Evolutionary conservation across 2,888 invertebrate genomes (phyloP).

Genomic region (Nebria brevicollis): DNA sequence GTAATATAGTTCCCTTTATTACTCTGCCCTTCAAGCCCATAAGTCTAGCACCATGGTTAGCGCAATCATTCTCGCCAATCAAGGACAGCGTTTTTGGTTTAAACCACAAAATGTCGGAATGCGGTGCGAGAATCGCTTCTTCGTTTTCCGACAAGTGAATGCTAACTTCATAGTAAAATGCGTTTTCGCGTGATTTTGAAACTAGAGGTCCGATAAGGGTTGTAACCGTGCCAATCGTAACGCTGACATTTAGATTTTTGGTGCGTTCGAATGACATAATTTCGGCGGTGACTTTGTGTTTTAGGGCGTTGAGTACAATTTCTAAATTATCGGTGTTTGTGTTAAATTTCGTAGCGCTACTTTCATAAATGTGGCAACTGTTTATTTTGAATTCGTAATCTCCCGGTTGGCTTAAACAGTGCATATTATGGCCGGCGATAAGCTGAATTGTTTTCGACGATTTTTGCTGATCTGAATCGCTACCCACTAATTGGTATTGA

Average conservation of each 20-base stretch:
- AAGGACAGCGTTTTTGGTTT: constrained; percentile 70
- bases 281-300: constrained; percentile 56
- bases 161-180: constrained; percentile 59
- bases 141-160: constrained; percentile 64
- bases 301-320: constrained; percentile 57
- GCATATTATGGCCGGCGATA: constrained; percentile 73
- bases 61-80: constrained; percentile 75
- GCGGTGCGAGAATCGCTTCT: constrained; percentile 71
- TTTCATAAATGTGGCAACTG: constrained; percentile 83
- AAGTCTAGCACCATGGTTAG: constrained; percentile 71
- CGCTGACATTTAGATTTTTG: constrained; percentile 54
- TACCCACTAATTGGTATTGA: constrained; percentile 22
- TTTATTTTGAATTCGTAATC: constrained; percentile 76
- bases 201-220: constrained; percentile 52
- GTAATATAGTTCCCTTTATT: constrained; percentile 71
- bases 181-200: constrained; percentile 57
- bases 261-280: constrained; percentile 55
- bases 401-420: constrained; percentile 79
- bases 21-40: constrained; percentile 73
- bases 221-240: constrained; percentile 52
- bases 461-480: constrained; percentile 17
- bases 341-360: constrained; percentile 59
- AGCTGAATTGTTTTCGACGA: constrained; percentile 61
- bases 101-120: constrained; percentile 79
- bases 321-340: constrained; percentile 61